Evolutionary conservation across 2,113 vertebrate species (phyloP).

Genomic region (Chiloscyllium plagiosum): DNA sequence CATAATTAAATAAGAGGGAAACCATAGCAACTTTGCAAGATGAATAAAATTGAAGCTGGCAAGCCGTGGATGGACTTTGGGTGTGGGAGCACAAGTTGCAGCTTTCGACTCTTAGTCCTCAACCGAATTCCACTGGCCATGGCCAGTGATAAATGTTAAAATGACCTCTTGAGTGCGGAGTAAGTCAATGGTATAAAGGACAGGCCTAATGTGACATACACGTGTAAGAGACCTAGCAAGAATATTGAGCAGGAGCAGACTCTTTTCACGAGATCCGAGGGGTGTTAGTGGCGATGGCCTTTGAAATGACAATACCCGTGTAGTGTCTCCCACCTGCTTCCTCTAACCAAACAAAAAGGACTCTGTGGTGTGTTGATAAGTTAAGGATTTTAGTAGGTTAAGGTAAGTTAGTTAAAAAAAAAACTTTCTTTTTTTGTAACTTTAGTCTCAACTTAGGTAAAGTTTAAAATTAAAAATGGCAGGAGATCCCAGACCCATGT

Average conservation of each 20-base stretch:
- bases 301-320: too few relatives aligned
- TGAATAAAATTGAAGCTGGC: not conserved
- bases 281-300: too few relatives aligned
- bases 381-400: too few relatives aligned
- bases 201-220: not conserved
- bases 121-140: not conserved
- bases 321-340: too few relatives aligned
- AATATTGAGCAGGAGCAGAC: not conserved
- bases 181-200: not conserved
- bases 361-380: too few relatives aligned
- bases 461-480: too few relatives aligned
- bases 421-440: too few relatives aligned
- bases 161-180: not conserved
- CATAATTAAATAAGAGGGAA: not conserved
- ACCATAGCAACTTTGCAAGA: not conserved
- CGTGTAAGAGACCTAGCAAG: not conserved
- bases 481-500: too few relatives aligned
- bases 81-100: not conserved
- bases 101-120: not conserved
- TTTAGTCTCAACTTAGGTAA: too few relatives aligned
- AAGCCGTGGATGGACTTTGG: too few relatives aligned
- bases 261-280: not conserved
- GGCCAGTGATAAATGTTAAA: not conserved
- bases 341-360: too few relatives aligned
- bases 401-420: too few relatives aligned